Evolutionary conservation across 2,797 vertebrate genomes (phyloP).

Genomic region (Spondyliosoma cantharus): DNA sequence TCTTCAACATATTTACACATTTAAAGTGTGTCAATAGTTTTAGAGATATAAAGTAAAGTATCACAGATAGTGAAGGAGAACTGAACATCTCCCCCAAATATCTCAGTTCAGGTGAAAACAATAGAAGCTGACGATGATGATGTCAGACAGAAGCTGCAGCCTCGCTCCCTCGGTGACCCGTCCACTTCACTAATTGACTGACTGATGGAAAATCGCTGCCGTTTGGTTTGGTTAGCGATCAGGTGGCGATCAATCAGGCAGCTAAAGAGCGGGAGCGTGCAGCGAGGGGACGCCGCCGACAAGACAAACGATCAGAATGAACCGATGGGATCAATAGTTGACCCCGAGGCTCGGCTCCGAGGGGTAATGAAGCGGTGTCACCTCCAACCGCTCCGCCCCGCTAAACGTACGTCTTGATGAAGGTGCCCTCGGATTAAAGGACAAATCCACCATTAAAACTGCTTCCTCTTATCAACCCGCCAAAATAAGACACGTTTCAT

Average conservation of each 20-base stretch:
- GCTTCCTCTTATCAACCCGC: neutral
- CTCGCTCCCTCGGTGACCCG: conserved; percentile 16
- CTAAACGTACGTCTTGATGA: conserved; percentile 41
- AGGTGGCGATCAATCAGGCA: conserved; percentile 43
- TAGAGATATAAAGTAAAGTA: neutral
- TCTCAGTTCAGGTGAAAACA: too few species aligned
- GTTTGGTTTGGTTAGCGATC: conserved; percentile 49
- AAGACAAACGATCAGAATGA: conserved; percentile 54
- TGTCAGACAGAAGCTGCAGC: neutral
- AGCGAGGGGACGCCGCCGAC: neutral
- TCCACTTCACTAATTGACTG: conserved; percentile 46
- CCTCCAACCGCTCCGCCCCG: neutral
- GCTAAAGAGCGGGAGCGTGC: neutral
- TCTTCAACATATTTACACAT: too few species aligned
- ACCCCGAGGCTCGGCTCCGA: conserved; percentile 28
- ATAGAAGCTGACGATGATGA: too few species aligned
- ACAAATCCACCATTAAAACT: conserved; percentile 32
- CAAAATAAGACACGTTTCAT: neutral
- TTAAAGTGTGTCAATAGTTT: neutral
- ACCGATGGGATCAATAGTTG: conserved; percentile 56
- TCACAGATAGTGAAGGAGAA: neutral
- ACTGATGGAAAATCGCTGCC: conserved; percentile 48
- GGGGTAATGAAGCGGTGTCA: conserved; percentile 30
- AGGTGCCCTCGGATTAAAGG: conserved; percentile 54
- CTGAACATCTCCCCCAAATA: too few species aligned